Evolutionary conservation across 2,888 invertebrate genomes (phyloP), one percentile per base, ranked within the genome.

Genomic region (Orchesellides sinensis): DNA sequence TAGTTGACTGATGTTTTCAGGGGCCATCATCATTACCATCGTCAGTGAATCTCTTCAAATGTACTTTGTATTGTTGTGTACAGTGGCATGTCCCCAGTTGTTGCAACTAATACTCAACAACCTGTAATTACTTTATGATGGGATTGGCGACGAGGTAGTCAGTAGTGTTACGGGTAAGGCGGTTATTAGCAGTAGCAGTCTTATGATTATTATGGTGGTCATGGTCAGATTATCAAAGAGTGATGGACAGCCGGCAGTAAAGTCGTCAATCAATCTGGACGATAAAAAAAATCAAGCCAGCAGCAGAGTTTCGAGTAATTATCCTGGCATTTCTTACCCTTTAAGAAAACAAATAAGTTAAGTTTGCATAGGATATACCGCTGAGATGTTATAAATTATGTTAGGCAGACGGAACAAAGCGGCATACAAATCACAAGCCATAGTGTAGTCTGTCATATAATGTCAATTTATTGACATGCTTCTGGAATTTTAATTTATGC

Each of bases 1-100:
- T 66, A 17, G 25, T 25, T 66, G 66, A 75, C 54, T 66, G 75
- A 66, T 75, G 65, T 1, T 75, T 75, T 75, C 75, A 66, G 66
- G 35, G 54, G 65, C 40, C 61, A 32, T 35, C 56, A 56, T 23
- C 4, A 63, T 5, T 3, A 49, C 49, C 29, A 49, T 32, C 35
- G n/a, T 69, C 52, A 47, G 2, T 40, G 32, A 32, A 32, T 10
- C 40, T n/a, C 10, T 40, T 40, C 10, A 19, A 17, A 14, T 49
- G n/a, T 29, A 23, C 27, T 27, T 59, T 29, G 59, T 29, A 59
- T 59, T 35, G 35, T 49, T 3, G 19, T 35, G 6, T 14, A 14
- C 52, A 52, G 52, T 59, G 29, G 59, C 59, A 59, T 59, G 59
- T 59, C 59, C 32, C 29, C 10, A 27, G 56, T 27, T 56, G 56